phyloP scores from a whole-genome alignment of 2,113 vertebrate genomes.

The Corythaixoides concolor region DNA sequence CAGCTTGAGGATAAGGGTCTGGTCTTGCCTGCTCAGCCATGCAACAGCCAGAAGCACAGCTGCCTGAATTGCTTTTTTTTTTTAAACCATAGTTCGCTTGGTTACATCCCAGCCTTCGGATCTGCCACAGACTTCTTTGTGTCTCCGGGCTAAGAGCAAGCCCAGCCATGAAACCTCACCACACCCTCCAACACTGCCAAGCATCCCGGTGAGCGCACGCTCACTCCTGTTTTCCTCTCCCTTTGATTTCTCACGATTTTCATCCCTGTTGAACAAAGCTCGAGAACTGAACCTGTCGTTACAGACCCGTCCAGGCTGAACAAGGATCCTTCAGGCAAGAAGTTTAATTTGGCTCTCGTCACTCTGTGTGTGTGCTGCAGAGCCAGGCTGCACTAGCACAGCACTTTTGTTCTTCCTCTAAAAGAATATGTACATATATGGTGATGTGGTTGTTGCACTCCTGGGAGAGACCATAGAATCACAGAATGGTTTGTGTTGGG shows the following conservation, averaged over 20 bases:
- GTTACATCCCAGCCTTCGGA: background rate
- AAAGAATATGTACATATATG: too few species aligned
- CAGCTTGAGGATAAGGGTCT: background rate
- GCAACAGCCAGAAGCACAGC: background rate
- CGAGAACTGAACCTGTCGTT: background rate
- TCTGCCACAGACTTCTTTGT: background rate
- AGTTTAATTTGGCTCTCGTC: background rate
- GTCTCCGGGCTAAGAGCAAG: background rate
- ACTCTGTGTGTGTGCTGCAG: background rate
- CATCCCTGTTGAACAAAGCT: background rate
- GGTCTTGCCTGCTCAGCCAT: background rate
- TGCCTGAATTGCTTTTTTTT: background rate
- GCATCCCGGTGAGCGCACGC: accelerated
- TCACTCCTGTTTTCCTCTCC: background rate
- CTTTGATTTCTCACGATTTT: background rate
- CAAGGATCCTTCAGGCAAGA: background rate
- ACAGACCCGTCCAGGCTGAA: background rate
- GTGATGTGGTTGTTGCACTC: background rate
- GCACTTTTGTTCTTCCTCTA: background rate
- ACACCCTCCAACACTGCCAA: accelerated
- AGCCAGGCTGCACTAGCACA: background rate
- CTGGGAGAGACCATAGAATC: background rate
- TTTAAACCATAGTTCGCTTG: background rate
- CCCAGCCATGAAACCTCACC: background rate
- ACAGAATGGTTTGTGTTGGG: too few species aligned